Base-by-base conservation (phyloP, 2,888 invertebrate species). In the Oscheius sp. region DNA sequence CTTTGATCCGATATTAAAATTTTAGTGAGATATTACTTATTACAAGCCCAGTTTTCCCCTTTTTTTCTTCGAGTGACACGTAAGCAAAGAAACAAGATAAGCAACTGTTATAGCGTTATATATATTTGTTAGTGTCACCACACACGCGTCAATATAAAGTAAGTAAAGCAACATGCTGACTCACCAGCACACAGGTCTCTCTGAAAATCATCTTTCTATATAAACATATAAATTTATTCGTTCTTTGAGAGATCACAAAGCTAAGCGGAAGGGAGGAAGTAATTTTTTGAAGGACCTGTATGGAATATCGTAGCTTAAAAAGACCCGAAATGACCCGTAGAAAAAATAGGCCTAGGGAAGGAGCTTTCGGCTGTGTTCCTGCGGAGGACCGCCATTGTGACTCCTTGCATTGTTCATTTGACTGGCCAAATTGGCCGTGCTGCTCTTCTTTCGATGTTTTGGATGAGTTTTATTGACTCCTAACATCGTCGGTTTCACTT, bases 401-500 rank as follows among this genome's bases (percentile, higher is more conserved):
- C 68, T 73, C n/a, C 71, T 69, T 0, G 70, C 69, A 56, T 77
- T 74, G 41, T 73, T 73, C 41, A 73, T 74, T 26, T 41, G 59
- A 17, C 20, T 22, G 26, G 67, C 67, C 47, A 74, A 41, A 9
- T 70, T 74, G 4, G 75, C 68, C 24, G 77, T 74, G 26, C 74
- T 74, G 59, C 68, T 68, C 72, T 78, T 80, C 67, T 80, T 80
- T 36, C 78, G 57, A 22, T 75, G 72, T 50, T 80, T 77, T 44
- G 74, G 72, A 47, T 75, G 76, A 44, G 72, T 68, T 14, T 71
- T 70, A 32, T 72, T 62, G n/a, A 74, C 73, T 2, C 77, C 72
- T 24, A 76, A 57, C 30, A 76, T 66, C 0, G 72, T 67, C 20
- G 80, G 80, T 51, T 81, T 81, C 24, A 81, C 78, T 61, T 81